Evolutionary conservation across 2,888 invertebrate species (phyloP), one percentile per base, ranked within the genome.

Genomic region (Drosophila crucigera): DNA sequence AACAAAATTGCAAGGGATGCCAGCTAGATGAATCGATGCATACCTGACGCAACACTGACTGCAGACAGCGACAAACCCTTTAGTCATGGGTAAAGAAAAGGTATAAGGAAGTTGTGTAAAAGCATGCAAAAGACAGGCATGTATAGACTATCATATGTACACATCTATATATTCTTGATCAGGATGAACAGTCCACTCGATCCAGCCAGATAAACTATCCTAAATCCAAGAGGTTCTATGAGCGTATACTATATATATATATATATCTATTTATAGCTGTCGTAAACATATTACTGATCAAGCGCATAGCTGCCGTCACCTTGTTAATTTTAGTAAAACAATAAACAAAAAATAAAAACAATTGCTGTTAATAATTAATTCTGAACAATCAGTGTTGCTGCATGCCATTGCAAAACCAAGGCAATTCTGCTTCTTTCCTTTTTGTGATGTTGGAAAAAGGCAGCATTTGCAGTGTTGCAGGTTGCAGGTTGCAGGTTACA

Each of bases 401-500:
- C 22, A n/a, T 22, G 1, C 22, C 43, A 22, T 43, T 22, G 22
- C 25, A 47, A 16, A 31, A 61, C 33, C 52, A 66, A 37, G 47
- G 9, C 30, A 70, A 60, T 55, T 71, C 66, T 16, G 62, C 53
- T 7, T 11, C 7, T 39, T 39, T 28, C 43, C 60, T 63, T 63
- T 63, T 30, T 67, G 68, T 67, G 68, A 69, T 64, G 73, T 70
- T 62, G 67, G 63, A 59, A 69, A 66, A 68, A 41, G 71, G 66
- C 64, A 68, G 73, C 73, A 68, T 52, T n/a, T 14, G 37, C 39
- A 19, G 11, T 11, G 35, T 14, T 37, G 35, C 35, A 19, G 54
- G 14, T 50, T 61, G 52, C 67, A 50, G 37, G 41, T 41, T 39
- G 50, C 50, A 50, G 37, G 41, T 41, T 39, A 39, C 50, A 52